A percentile compares a stretch with the other conserved stretches of the same genome.
Evolutionary conservation across 2,113 vertebrate genomes (phyloP).

Genomic region (Corythornis cristatus): DNA sequence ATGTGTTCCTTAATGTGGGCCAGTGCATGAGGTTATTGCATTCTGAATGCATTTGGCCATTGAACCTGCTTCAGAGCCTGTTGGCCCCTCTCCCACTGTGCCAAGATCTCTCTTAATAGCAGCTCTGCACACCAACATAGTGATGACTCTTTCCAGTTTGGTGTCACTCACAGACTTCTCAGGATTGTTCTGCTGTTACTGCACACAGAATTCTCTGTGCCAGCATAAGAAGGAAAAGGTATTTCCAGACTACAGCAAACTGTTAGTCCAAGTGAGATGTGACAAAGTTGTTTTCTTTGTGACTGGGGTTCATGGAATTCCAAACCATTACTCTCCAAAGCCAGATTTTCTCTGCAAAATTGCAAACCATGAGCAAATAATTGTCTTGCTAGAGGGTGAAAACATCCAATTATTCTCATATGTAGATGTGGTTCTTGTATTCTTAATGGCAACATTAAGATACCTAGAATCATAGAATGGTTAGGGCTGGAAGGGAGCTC

Average conservation of each 20-base stretch:
- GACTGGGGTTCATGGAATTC: not conserved
- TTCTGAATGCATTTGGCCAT: not conserved
- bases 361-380: not conserved
- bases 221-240: not conserved
- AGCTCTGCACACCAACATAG: not conserved
- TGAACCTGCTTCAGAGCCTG: not conserved
- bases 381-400: not conserved
- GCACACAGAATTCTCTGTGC: not conserved
- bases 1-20: not conserved
- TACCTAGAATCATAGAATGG: not conserved
- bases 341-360: not conserved
- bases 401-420: not conserved
- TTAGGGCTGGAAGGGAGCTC: no score
- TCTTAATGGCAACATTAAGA: not conserved
- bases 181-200: not conserved
- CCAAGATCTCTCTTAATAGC: not conserved
- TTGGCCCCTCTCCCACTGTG: not conserved
- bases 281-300: not conserved
- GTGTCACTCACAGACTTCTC: not conserved
- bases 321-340: not conserved
- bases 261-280: accelerated
- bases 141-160: not conserved
- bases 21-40: not conserved
- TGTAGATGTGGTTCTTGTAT: not conserved
- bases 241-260: not conserved